phyloP scores from a whole-genome alignment of 64 coral and sea anemone genomes.

The Exaiptasia diaphana region DNA sequence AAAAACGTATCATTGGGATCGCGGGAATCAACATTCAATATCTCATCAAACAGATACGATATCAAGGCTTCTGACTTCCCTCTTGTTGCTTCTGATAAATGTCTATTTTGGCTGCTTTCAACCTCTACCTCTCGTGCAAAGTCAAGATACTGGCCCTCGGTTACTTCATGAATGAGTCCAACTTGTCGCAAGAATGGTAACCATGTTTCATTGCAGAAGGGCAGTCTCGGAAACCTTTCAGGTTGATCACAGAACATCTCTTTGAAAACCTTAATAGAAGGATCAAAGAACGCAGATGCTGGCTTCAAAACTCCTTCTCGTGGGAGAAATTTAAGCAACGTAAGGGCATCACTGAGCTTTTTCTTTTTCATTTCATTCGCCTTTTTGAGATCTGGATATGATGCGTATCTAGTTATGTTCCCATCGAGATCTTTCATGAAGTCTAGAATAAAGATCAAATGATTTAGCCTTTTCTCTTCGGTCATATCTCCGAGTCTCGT shows the following conservation, averaged over 20 bases:
- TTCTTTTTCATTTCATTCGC: not conserved
- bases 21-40: not conserved
- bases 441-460: not conserved
- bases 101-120: not conserved
- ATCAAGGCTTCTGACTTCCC: conserved; percentile 16
- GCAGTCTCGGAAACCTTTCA: conserved; percentile 8
- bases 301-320: conserved; percentile 15
- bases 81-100: not conserved
- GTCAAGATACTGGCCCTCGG: not conserved
- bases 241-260: not conserved
- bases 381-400: not conserved
- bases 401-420: not conserved
- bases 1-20: not conserved
- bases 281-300: conserved; percentile 28
- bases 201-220: conserved; percentile 6
- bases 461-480: not conserved
- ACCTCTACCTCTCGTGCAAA: conserved; percentile 36
- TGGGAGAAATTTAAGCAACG: not conserved
- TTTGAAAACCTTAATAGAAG: conserved; percentile 1
- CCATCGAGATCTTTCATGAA: not conserved
- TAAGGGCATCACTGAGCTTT: conserved; percentile 11
- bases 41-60: not conserved
- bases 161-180: conserved; percentile 8
- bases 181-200: conserved; percentile 5
- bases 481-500: not conserved